A percentile compares a stretch with the other conserved stretches of the same genome.
These are phyloP conservation scores for Lasioglossum marginatum DNA, from an alignment of 2,888 invertebrate species.

Conservation along the genomic window DNA sequence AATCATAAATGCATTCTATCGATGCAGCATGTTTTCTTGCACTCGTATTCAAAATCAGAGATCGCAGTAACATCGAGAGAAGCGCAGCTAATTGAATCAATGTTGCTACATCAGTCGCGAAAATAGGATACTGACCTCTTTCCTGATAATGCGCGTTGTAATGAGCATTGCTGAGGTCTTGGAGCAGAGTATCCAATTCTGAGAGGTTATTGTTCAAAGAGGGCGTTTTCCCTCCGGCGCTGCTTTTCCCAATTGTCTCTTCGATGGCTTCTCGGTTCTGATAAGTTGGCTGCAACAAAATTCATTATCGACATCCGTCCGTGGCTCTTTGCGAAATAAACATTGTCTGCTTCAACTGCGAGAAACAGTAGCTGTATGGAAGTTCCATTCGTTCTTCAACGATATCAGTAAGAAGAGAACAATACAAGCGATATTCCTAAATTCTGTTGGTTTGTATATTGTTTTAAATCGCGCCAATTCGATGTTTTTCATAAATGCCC, in stretches of 20 bases:
- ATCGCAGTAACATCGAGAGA: neutral
- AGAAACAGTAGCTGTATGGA: neutral
- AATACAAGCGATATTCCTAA: neutral
- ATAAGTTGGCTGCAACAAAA: conserved; percentile 87
- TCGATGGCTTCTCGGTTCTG: conserved; percentile 86
- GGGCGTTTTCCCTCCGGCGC: conserved; percentile 83
- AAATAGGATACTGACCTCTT: conserved; percentile 82
- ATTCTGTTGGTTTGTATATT: neutral
- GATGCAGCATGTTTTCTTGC: neutral
- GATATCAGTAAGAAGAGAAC: neutral
- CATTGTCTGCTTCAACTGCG: neutral
- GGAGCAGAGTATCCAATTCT: conserved; percentile 95
- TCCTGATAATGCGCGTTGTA: conserved; percentile 85
- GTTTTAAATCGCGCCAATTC: neutral
- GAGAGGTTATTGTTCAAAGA: conserved; percentile 91
- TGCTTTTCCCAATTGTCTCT: conserved; percentile 85
- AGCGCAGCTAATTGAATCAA: neutral
- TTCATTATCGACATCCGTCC: neutral
- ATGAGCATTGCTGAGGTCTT: conserved; percentile 94
- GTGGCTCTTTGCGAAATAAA: neutral
- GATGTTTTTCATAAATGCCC: neutral
- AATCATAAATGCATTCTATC: conserved; percentile 39
- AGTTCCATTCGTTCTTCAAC: neutral
- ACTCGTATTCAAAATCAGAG: neutral
- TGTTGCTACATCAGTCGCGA: neutral